Conservation (phyloP, 1,140 invertebrate species). For the Archegozetes longisetosus region DNA sequence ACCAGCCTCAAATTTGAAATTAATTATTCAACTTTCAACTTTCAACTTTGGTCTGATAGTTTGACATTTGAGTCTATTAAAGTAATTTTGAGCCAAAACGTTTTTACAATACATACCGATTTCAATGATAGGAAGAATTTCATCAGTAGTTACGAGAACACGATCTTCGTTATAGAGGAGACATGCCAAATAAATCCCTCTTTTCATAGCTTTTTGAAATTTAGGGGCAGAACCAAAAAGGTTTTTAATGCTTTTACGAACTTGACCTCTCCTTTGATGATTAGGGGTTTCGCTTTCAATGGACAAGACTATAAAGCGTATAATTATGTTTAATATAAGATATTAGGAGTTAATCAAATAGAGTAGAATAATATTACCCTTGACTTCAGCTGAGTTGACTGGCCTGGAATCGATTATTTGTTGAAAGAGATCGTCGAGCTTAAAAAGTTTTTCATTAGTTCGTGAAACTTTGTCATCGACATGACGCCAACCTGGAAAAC, state of each 20-base stretch:
- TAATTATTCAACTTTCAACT: too few species aligned
- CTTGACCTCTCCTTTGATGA: conserved; percentile 45
- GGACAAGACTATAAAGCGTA: not conserved
- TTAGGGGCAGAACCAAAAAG: conserved; percentile 84
- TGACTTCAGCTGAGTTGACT: conserved; percentile 29
- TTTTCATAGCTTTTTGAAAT: conserved; percentile 78
- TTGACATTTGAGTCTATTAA: too few species aligned
- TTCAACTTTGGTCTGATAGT: too few species aligned
- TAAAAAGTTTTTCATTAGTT: conserved; percentile 48
- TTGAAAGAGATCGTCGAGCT: conserved; percentile 54
- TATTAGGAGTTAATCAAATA: not conserved
- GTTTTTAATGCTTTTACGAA: conserved; percentile 81
- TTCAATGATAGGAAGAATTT: conserved; percentile 86
- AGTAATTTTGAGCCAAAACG: too few species aligned
- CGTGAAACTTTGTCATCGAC: conserved; percentile 47
- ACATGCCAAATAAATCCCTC: conserved; percentile 78
- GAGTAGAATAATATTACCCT: conserved; percentile 24
- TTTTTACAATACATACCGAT: conserved; percentile 31
- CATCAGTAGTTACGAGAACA: conserved; percentile 85
- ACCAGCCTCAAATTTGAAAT: too few species aligned
- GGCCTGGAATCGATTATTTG: conserved; percentile 29
- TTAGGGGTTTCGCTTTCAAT: conserved; percentile 12
- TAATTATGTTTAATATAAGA: not conserved
- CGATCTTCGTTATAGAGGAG: conserved; percentile 86
- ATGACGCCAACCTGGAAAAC: conserved; percentile 33